phyloP scores from a whole-genome alignment of 1,140 invertebrate genomes.

The Zaprionus nigranus region DNA sequence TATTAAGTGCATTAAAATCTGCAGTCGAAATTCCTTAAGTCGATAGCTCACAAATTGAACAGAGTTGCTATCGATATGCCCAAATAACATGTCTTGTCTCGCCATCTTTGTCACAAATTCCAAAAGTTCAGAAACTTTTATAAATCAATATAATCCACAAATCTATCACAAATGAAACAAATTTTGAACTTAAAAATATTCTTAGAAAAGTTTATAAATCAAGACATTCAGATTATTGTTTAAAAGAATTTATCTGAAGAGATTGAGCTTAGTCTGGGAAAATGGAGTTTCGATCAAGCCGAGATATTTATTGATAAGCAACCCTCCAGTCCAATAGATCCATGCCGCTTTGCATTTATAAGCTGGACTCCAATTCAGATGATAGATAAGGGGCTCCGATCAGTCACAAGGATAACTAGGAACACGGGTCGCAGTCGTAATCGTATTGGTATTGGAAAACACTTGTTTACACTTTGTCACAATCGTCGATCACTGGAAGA shows the following conservation, averaged over 20 bases:
- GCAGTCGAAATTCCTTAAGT: no score
- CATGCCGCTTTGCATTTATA: background rate
- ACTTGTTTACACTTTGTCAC: conserved; percentile 31
- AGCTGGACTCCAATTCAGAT: background rate
- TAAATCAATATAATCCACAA: no score
- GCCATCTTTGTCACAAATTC: no score
- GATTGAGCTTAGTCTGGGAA: background rate
- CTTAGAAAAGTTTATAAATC: background rate
- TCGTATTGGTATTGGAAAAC: conserved; percentile 24
- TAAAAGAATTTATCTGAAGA: conserved; percentile 1
- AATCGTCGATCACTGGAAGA: conserved; percentile 23
- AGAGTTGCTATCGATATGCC: background rate
- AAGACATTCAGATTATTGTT: background rate
- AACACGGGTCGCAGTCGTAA: conserved; percentile 24
- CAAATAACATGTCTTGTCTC: no score
- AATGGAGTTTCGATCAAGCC: conserved; percentile 16
- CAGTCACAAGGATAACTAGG: background rate
- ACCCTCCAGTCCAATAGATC: conserved; percentile 11
- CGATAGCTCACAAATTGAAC: background rate
- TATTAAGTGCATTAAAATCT: no score
- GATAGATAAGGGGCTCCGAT: background rate
- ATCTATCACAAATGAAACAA: background rate
- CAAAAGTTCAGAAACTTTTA: background rate
- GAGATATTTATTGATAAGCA: conserved; percentile 30
- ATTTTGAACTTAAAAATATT: background rate